phyloP scores from a whole-genome alignment of 2,113 vertebrate species.

The Chloropsis hardwickii region DNA sequence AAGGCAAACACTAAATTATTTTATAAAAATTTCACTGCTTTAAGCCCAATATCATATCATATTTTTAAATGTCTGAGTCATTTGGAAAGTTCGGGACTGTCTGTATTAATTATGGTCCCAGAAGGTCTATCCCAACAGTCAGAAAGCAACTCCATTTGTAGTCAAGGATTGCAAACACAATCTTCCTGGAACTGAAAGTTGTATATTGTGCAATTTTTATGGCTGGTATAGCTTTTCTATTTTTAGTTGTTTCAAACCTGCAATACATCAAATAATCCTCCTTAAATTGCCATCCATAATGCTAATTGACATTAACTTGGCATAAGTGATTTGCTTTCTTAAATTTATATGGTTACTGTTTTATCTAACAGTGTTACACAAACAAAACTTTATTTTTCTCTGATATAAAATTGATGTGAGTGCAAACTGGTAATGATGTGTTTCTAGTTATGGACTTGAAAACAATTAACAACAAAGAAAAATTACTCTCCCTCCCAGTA shows the following conservation, averaged over 20 bases:
- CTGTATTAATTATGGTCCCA: neutral
- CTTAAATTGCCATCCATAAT: constrained; percentile 2
- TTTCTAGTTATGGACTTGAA: neutral
- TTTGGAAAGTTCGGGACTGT: neutral
- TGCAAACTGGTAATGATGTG: neutral
- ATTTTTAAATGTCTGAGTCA: neutral
- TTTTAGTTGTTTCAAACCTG: constrained; percentile 7
- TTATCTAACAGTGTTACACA: neutral
- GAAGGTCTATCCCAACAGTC: neutral
- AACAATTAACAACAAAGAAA: neutral
- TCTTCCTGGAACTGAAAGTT: constrained; percentile 39
- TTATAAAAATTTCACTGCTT: neutral
- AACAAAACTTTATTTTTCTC: neutral
- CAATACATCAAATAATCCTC: neutral
- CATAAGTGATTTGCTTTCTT: neutral
- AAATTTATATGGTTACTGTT: neutral
- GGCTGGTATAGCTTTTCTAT: constrained; percentile 18
- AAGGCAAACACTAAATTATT: neutral
- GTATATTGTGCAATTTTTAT: constrained; percentile 40
- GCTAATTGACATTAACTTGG: constrained; percentile 3
- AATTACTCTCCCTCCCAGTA: accelerated
- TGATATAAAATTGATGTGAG: neutral
- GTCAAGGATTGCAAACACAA: neutral
- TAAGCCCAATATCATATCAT: neutral
- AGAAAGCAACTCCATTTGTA: constrained; percentile 34